Evolutionary conservation across 2,113 vertebrate species (phyloP), one percentile per base, ranked within the genome.

Genomic region (Ammodytes dubius): DNA sequence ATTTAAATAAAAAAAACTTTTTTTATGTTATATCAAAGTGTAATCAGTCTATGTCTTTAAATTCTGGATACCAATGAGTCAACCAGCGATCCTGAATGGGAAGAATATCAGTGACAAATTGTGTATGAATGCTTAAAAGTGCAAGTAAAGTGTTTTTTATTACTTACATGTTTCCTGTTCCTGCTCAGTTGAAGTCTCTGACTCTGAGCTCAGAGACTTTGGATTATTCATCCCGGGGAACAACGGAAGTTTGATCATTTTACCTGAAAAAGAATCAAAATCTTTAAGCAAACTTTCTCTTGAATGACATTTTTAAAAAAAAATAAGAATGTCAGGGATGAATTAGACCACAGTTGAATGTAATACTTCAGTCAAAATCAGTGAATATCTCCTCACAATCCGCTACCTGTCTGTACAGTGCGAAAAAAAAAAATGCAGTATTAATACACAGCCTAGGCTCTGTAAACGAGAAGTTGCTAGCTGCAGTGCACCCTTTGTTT

Each of bases 141-240:
- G 2, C 12, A 56, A 6, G 19, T 6, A 37, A 27, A 57, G 7
- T 60, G 6, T 8, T 19, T 3, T 37, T 27, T 5, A 1, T 43
- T 12, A 82, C 84, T 84, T 10, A 86, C 87, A 39, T n/a, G 4
- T 39, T 0, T 84, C 74, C 7, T 39, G 66, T 0, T 81, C 77
- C 58, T 60, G 77, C 6, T 90, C 82, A 43, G 15, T 40, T 19
- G 76, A 42, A 6, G 64, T 59, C 27, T 15, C 52, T 19, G 58
- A 7, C 8, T 2, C 9, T 4, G 57, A 27, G 6, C 46, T 27
- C 65, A 5, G 19, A 13, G 9, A 27, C 27, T 53, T 14, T 2
- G 63, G 42, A 27, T 64, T 54, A 37, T 73, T 66, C 2, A 59
- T 54, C 75, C 82, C 46, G n/a, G 66, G 57, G 42, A 82, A 7